A percentile compares a stretch with the other conserved stretches of the same genome.
Conservation (phyloP, 2,888 invertebrate genomes). For the Ophioninae sp. region DNA sequence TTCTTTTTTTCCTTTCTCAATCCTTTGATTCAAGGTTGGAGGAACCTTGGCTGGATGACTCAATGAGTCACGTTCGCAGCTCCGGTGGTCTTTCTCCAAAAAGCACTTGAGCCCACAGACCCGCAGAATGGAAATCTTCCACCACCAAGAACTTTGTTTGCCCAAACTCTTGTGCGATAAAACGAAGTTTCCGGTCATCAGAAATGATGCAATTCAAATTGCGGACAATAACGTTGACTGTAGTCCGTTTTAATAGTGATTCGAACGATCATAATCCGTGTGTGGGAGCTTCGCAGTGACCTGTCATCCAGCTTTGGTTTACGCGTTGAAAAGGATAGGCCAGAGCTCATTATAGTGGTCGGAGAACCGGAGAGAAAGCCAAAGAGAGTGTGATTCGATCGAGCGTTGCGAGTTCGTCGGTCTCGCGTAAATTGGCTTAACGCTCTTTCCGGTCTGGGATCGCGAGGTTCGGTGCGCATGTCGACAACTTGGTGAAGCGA, state of each 20-base stretch:
- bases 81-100: conserved; percentile 49
- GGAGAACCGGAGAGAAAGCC: conserved; percentile 15
- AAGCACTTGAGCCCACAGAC: conserved; percentile 3
- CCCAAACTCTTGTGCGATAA: conserved; percentile 34
- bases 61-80: conserved; percentile 44
- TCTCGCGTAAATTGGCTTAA: conserved; percentile 55
- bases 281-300: conserved; percentile 6
- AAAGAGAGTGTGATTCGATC: conserved; percentile 25
- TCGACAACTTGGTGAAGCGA: background rate
- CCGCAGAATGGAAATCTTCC: conserved; percentile 8
- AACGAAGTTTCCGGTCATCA: conserved; percentile 26
- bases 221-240: conserved; percentile 9
- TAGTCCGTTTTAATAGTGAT: background rate
- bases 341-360: background rate
- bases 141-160: conserved; percentile 46
- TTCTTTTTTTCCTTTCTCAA: conserved; percentile 12
- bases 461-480: background rate
- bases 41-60: conserved; percentile 43
- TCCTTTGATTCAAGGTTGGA: background rate
- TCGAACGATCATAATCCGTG: conserved; percentile 1
- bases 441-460: conserved; percentile 22
- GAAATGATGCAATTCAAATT: conserved; percentile 1
- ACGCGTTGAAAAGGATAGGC: background rate
- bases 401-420: conserved; percentile 39
- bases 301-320: conserved; percentile 14